A percentile compares a stretch with the other conserved stretches of the same genome.
Evolutionary conservation across 2,797 vertebrate genomes (phyloP).

Genomic region (Oophaga sylvatica): DNA sequence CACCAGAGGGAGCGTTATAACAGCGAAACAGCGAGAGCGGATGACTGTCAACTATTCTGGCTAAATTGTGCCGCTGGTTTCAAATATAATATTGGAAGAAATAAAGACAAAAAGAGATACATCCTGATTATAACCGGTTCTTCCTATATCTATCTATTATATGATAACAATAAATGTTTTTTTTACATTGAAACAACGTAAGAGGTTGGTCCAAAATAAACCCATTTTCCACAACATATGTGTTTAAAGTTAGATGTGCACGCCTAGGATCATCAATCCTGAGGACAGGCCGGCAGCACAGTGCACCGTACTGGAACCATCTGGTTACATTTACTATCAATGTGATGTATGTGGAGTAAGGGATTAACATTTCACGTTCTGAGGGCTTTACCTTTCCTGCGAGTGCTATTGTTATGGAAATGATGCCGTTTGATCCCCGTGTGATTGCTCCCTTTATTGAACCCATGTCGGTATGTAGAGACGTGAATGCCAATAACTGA

Average conservation of each 20-base stretch:
- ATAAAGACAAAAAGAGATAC: no score
- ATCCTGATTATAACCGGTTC: no score
- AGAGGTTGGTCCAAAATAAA: background rate
- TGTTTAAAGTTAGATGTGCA: background rate
- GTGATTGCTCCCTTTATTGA: background rate
- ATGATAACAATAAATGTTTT: no score
- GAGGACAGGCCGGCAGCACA: background rate
- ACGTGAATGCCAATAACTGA: background rate
- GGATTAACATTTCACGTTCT: background rate
- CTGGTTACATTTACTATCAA: background rate
- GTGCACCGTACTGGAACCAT: no score
- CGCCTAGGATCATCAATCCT: background rate
- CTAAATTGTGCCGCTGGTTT: background rate
- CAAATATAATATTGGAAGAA: background rate
- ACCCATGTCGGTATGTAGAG: background rate
- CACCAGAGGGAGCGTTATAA: slow-evolving; percentile 74
- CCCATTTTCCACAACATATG: background rate
- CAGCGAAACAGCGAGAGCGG: slow-evolving; percentile 20
- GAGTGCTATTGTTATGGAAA: background rate
- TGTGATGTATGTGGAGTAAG: background rate
- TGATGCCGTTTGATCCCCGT: background rate
- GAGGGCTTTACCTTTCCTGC: background rate
- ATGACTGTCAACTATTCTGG: background rate
- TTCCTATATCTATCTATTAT: no score
- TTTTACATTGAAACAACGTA: background rate